These are phyloP conservation scores for Leucophenga montana DNA, from an alignment of 2,888 invertebrate genomes.

Conservation along the genomic window DNA sequence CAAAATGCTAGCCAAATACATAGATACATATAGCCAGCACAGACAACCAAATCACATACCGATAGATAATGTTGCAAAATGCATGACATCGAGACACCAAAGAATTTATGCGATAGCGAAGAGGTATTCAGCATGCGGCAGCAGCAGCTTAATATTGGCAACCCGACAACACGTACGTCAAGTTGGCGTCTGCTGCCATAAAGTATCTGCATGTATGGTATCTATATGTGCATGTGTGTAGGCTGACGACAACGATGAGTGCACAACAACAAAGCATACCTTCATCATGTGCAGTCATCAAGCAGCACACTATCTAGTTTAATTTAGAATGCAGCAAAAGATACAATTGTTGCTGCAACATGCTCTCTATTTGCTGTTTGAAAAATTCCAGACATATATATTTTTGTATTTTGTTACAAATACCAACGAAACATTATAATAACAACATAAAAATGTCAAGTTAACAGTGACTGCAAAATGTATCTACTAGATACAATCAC, in stretches of 20 bases:
- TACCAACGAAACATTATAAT: neutral
- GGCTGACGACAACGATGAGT: neutral
- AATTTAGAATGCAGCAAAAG: no score
- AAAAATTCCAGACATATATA: slow-evolving; percentile 4
- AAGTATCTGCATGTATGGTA: neutral
- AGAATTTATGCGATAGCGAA: slow-evolving; percentile 19
- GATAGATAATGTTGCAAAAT: slow-evolving; percentile 18
- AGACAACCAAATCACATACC: no score
- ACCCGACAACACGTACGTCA: slow-evolving; percentile 1
- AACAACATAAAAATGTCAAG: neutral
- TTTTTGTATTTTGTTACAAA: no score
- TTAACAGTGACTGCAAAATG: no score
- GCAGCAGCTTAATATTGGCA: neutral
- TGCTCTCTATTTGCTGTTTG: neutral
- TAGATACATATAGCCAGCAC: no score
- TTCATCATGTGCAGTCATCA: neutral
- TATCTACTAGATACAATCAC: no score
- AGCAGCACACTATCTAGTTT: neutral
- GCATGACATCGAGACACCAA: slow-evolving; percentile 12
- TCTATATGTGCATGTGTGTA: neutral
- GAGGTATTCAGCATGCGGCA: neutral
- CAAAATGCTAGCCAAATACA: neutral
- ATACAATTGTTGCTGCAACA: no score
- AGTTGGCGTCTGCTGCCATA: slow-evolving; percentile 4
- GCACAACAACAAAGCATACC: neutral